Percentiles rank a stretch among this genome's conserved stretches.
These are phyloP conservation scores for Schizopygopsis malacanthus DNA, from an alignment of 2,797 vertebrate genomes.

Conservation along the genomic window DNA sequence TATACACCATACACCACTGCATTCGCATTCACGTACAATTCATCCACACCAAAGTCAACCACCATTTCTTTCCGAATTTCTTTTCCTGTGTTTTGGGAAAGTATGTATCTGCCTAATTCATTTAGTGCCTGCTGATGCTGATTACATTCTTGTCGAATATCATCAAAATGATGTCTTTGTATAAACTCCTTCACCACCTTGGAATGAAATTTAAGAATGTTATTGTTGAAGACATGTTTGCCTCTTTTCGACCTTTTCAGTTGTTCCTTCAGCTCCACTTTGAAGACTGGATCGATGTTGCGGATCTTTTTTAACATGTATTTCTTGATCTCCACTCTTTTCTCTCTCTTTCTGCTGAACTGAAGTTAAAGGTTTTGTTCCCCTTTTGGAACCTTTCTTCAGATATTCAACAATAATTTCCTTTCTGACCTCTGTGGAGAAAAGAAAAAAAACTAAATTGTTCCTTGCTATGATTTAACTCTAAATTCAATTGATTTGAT, in stretches of 20 bases:
- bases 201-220: not conserved
- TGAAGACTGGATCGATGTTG: not conserved
- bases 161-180: fast-evolving
- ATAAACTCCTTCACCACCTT: not conserved
- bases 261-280: not conserved
- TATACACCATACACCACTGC: not conserved
- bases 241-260: not conserved
- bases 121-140: not conserved
- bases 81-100: fast-evolving
- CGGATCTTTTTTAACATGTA: not conserved
- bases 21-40: not conserved
- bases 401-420: not conserved
- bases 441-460: not conserved
- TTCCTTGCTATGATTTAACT: not conserved
- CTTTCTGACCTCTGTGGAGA: not conserved
- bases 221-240: not conserved
- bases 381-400: not conserved
- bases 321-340: not conserved
- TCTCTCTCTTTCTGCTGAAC: not conserved
- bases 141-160: not conserved
- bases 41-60: not conserved
- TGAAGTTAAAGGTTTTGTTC: not conserved
- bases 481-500: not conserved
- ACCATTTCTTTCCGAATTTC: not conserved
- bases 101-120: not conserved